Base-by-base conservation (phyloP, 2,113 vertebrate genomes). In the Oreochromis aureus region DNA sequence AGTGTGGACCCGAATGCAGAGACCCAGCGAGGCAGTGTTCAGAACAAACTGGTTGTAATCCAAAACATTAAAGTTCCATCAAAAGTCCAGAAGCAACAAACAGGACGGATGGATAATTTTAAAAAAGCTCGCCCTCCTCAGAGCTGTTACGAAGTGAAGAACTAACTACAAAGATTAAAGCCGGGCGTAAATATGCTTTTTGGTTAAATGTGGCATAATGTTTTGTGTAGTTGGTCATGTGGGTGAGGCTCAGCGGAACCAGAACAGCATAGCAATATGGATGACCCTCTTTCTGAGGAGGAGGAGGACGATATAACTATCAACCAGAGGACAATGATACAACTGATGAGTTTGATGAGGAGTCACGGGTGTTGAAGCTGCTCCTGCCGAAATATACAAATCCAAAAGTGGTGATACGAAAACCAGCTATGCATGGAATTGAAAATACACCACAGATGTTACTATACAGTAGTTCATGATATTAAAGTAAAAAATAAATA, bases 361-460 rank as follows among this genome's bases (percentile, higher is more conserved):
- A 61, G 30, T 61, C 58, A 61, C 5, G 3, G 54, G 54, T 55
- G 54, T 55, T 55, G n/a, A 12, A 61, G 30, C 32, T 34, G 59
- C 59, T 59, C 56, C 56, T 59, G 56, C 24, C 1, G 2, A 63
- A 63, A 63, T 2, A 63, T 11, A 63, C 30, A 63, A 63, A 63
- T 63, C 59, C 59, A 34, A 34, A 63, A 63, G 59, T 63, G 9
- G 59, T 63, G 19, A 66, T 66, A 66, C 0, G 6, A 2, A 0
- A 0, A 66, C 34, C 0, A 66, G 19, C 34, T 69, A 22, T 69
- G 34, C 34, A 0, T 69, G 61, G 10, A 69, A 0, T 0, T 69
- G 63, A 69, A 69, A 39, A 69, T 0, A 8, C 61, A 39, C 19
- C 19, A 39, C 61, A 0, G 0, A 13, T 66, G 61, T 66, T 0